phyloP scores from a whole-genome alignment of 2,888 invertebrate species.

The Aradus depressus region DNA sequence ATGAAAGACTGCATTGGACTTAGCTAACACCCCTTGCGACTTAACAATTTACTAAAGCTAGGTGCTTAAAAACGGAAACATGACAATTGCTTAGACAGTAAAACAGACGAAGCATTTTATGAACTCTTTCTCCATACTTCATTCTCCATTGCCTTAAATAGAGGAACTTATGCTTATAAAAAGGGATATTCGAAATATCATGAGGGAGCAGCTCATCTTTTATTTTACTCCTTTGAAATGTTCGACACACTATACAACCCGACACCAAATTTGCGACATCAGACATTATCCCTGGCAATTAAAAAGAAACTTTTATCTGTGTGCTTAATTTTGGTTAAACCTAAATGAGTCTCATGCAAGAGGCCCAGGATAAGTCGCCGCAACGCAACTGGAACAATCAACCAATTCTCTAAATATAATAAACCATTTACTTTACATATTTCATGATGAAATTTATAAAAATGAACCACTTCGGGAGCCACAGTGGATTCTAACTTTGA shows the following conservation, averaged over 20 bases:
- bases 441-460: conserved; percentile 1
- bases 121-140: no score
- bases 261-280: conserved; percentile 13
- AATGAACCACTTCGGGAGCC: conserved; percentile 1
- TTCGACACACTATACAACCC: conserved; percentile 13
- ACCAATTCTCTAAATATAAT: conserved; percentile 17
- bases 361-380: conserved; percentile 11
- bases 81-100: no score
- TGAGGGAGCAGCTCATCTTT: conserved; percentile 17
- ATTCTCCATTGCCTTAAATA: no score
- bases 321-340: conserved; percentile 12
- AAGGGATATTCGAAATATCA: conserved; percentile 17
- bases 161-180: no score
- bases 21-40: no score
- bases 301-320: conserved; percentile 8
- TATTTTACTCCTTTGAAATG: conserved; percentile 15
- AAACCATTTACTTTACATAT: conserved; percentile 11
- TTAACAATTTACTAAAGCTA: no score
- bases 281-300: conserved; percentile 14
- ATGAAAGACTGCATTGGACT: no score
- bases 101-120: no score
- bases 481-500: neutral
- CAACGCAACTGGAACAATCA: conserved; percentile 11
- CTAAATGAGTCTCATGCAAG: conserved; percentile 18
- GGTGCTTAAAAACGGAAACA: no score